Evolutionary conservation across 2,888 invertebrate genomes (phyloP).

Genomic region (Hydraecia micacea): DNA sequence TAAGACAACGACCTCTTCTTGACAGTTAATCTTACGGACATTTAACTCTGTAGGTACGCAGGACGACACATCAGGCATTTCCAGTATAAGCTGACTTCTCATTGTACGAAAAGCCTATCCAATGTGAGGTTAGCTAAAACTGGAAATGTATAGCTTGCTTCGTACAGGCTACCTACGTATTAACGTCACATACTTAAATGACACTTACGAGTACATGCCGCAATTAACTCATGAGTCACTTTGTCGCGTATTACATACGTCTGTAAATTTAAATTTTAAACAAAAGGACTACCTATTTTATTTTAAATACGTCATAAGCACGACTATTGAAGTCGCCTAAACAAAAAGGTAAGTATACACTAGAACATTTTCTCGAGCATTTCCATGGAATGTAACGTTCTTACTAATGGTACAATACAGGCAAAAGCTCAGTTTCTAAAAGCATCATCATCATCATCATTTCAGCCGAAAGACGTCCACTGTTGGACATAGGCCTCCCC

Average conservation of each 20-base stretch:
- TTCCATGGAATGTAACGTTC: not conserved
- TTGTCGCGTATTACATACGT: constrained; percentile 29
- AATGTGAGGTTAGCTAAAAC: not conserved
- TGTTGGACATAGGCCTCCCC: too few relatives aligned
- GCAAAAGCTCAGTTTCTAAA: not conserved
- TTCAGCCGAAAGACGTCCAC: too few relatives aligned
- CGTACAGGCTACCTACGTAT: not conserved
- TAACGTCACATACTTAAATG: constrained; percentile 32
- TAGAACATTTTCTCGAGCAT: not conserved
- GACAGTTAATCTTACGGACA: constrained; percentile 4
- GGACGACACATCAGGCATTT: not conserved
- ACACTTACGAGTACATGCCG: constrained; percentile 22
- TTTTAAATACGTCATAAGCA: constrained; percentile 11
- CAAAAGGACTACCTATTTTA: constrained; percentile 24
- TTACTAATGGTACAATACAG: not conserved
- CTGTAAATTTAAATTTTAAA: constrained; percentile 18
- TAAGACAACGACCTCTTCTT: not conserved
- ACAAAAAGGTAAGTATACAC: not conserved
- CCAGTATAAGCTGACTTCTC: not conserved
- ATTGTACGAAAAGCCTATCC: not conserved
- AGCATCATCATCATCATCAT: too few relatives aligned
- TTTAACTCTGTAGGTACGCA: not conserved
- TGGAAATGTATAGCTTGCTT: not conserved
- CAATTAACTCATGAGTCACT: constrained; percentile 47
- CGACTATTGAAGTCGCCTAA: not conserved